Evolutionary conservation across 2,797 vertebrate genomes (phyloP).

Genomic region (Acanthurus tractus): DNA sequence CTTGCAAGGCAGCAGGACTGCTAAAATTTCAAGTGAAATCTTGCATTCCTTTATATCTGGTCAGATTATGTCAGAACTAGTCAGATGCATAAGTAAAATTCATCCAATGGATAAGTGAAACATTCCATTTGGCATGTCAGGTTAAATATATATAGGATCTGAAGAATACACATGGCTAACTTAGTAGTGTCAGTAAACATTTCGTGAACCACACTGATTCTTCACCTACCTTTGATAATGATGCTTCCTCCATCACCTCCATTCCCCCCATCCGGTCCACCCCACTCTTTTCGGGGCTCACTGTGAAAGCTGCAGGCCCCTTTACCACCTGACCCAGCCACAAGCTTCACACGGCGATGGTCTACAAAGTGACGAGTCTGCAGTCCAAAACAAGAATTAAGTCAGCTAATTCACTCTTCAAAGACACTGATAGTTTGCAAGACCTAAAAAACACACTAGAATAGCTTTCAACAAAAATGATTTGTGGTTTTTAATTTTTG

Average conservation of each 20-base stretch:
- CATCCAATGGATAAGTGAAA: no score
- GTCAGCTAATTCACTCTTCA: not conserved
- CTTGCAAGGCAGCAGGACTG: not conserved
- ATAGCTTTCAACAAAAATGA: not conserved
- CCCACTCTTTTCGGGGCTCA: constrained; percentile 95
- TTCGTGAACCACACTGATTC: not conserved
- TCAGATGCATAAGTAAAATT: no score
- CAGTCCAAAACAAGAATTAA: not conserved
- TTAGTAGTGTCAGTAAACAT: not conserved
- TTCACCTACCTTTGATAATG: constrained; percentile 66
- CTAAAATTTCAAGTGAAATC: no score
- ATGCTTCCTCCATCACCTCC: constrained; percentile 91
- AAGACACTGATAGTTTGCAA: not conserved
- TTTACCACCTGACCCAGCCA: constrained; percentile 90
- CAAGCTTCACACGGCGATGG: constrained; percentile 87
- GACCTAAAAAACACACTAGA: not conserved
- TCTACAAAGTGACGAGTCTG: constrained; percentile 93
- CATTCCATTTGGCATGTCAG: no score
- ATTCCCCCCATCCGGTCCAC: constrained; percentile 95
- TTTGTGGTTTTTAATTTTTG: no score
- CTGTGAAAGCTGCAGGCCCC: constrained; percentile 92
- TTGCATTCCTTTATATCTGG: no score
- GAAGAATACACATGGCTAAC: not conserved
- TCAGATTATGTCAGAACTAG: no score
- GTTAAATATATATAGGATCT: no score